Evolutionary conservation across 2,797 vertebrate species (phyloP).

Genomic region (Pangasius sanitwongsei): DNA sequence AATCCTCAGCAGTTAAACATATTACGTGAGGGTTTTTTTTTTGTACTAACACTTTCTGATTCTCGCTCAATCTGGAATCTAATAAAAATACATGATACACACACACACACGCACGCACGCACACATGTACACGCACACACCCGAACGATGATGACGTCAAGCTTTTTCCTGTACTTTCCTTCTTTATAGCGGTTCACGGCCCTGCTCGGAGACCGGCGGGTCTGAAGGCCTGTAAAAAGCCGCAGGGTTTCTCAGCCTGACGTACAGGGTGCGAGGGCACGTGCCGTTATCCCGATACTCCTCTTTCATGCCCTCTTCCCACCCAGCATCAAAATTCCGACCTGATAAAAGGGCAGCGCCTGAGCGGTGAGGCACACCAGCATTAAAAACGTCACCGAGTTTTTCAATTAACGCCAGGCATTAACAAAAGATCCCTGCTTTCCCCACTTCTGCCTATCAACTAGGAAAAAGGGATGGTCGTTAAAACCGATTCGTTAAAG

Average conservation of each 20-base stretch:
- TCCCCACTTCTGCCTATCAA: conserved; percentile 34
- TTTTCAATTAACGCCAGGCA: conserved; percentile 54
- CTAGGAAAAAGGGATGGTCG: conserved; percentile 1
- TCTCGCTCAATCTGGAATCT: neutral
- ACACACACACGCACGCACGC: neutral
- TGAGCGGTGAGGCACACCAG: conserved; percentile 36
- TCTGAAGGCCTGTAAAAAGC: conserved; percentile 35
- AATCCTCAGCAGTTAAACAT: too few species aligned
- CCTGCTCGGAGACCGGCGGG: conserved; percentile 15
- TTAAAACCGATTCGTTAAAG: conserved; percentile 47
- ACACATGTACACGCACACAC: neutral
- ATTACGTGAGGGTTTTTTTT: neutral
- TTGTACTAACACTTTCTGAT: neutral
- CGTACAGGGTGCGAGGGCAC: conserved; percentile 12
- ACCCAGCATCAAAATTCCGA: neutral
- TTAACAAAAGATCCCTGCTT: conserved; percentile 47
- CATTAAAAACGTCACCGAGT: conserved; percentile 56
- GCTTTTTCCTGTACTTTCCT: conserved; percentile 2
- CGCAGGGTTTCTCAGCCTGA: conserved; percentile 31
- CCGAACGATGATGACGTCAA: conserved; percentile 25
- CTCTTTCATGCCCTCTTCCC: conserved; percentile 22
- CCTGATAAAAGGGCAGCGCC: conserved; percentile 41
- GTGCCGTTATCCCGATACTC: neutral
- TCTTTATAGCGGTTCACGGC: conserved; percentile 27
- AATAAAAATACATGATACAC: neutral